Evolutionary conservation across 2,888 invertebrate genomes (phyloP).

Genomic region (Conus canariensis): DNA sequence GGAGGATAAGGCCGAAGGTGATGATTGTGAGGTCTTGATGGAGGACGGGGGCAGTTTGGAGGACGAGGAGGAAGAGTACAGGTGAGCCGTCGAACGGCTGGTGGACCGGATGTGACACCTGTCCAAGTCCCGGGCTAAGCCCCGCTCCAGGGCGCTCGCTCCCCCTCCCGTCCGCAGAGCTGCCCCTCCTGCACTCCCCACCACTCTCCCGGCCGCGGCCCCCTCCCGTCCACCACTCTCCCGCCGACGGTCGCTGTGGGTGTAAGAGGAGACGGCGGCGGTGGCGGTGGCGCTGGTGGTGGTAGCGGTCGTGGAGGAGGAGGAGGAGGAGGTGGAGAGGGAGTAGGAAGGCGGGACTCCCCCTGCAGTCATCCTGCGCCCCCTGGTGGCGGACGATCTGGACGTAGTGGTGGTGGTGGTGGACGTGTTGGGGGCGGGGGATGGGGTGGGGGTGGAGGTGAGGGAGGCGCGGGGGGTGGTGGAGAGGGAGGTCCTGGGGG

Average conservation of each 20-base stretch:
- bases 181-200: not conserved
- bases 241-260: not conserved
- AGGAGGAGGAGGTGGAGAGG: slow-evolving; percentile 19
- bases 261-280: not conserved
- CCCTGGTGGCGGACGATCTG: not conserved
- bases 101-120: not conserved
- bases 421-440: no score
- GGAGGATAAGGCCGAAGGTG: not conserved
- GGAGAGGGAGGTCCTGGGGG: not conserved
- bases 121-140: not conserved
- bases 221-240: slow-evolving; percentile 12
- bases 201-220: not conserved
- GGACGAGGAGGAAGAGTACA: not conserved
- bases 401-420: not conserved
- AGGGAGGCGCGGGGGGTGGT: slow-evolving; percentile 7
- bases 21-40: not conserved
- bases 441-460: not conserved
- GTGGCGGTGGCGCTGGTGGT: not conserved
- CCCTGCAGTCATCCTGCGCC: slow-evolving; percentile 18
- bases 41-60: not conserved
- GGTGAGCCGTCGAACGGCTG: not conserved
- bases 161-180: slow-evolving; percentile 15
- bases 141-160: not conserved
- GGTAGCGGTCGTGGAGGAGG: not conserved
- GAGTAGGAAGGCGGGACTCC: slow-evolving; percentile 1